Base-by-base conservation (phyloP, 2,797 vertebrate species). In the Urosaurus nigricauda region DNA sequence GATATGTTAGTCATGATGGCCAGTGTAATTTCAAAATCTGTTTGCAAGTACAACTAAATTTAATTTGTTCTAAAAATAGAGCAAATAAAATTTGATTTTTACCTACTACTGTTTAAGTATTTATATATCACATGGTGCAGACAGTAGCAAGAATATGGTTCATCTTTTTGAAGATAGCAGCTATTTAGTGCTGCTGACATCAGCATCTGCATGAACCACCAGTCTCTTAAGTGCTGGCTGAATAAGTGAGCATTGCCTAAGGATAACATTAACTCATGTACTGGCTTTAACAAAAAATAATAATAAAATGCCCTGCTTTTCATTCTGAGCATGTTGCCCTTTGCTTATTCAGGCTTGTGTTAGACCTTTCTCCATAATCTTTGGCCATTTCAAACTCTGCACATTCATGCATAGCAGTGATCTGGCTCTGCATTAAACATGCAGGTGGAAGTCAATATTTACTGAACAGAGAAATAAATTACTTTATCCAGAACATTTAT, bases 131-230 rank as follows among this genome's bases (percentile, higher is more conserved):
- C 13, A 77, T 1, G 5, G 5, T 86, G 89, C 65, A 13, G 43
- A 88, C 90, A 93, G 40, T 1, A 51, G 47, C 85, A 83, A 70
- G 35, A 92, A 74, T 9, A 89, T 12, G 88, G 43, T 90, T 93
- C 65, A 83, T 92, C 75, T 91, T 92, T 92, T 63, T 93, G 88
- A 89, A 90, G 94, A 91, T 14, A 86, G 89, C 70, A 83, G 21
- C 79, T 37, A 24, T 32, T 91, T 87, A 92, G 88, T 93, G 47
- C 19, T 2, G 0, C 43, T 84, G n/a, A 91, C 7, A 29, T 93
- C 77, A 84, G 43, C 65, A 90, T 90, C 37, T 91, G 3, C 17
- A 32, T 43, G 35, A 87, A 40, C 58, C 56, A 93, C 95, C 88
- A 85, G 26, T 13, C 60, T 80, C 17, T 26, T 90, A 83, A 88